A percentile compares a stretch with the other conserved stretches of the same genome.
phyloP scores from a whole-genome alignment of 2,797 vertebrate species.

The Eupleurogrammus muticus region DNA sequence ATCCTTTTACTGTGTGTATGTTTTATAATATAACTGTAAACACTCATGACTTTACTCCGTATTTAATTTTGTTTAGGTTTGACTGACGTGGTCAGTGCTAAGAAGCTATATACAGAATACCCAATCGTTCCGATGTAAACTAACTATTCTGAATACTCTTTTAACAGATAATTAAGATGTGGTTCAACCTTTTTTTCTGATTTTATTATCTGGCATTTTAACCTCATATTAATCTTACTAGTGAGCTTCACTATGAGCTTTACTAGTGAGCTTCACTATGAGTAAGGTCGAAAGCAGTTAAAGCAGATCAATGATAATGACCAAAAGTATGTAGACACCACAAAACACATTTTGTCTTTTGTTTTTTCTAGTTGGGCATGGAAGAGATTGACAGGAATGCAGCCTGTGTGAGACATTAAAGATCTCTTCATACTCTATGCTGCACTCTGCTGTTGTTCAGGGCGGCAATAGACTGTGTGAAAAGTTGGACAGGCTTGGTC shows the following conservation, averaged over 20 bases:
- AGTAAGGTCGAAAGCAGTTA: background rate
- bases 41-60: constrained; percentile 70
- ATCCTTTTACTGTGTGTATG: constrained; percentile 76
- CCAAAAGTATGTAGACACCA: constrained; percentile 1
- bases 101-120: constrained; percentile 36
- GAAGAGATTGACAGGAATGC: background rate
- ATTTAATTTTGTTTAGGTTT: constrained; percentile 68
- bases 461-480: too few relatives aligned
- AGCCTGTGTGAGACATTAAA: too few relatives aligned
- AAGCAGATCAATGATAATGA: constrained; percentile 5
- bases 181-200: constrained; percentile 13
- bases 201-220: constrained; percentile 40
- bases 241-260: constrained; percentile 3
- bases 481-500: too few relatives aligned
- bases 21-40: constrained; percentile 81
- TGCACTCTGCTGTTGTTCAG: too few relatives aligned
- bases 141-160: constrained; percentile 26
- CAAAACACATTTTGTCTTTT: too few relatives aligned
- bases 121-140: constrained; percentile 38
- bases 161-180: constrained; percentile 18
- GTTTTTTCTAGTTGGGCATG: background rate
- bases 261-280: background rate
- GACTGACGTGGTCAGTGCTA: constrained; percentile 44
- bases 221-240: constrained; percentile 5
- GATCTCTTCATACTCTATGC: too few relatives aligned